Percentiles rank a stretch among this genome's conserved stretches.
Conservation (phyloP, 2,797 vertebrate genomes). For the Xenentodon cancila region DNA sequence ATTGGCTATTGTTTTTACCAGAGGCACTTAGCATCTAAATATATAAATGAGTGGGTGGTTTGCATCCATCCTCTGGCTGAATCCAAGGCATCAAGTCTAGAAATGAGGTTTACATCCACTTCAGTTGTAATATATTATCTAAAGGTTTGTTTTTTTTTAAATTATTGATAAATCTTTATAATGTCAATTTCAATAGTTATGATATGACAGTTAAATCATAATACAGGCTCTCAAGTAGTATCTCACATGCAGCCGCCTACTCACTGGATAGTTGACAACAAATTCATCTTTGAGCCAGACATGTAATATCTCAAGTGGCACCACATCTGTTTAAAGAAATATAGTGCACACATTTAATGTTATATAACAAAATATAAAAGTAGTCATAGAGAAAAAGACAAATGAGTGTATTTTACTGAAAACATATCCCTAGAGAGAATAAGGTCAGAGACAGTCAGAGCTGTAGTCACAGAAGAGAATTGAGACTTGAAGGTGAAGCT, state of each 20-base stretch:
- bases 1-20: not conserved
- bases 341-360: slow-evolving; percentile 5
- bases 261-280: not conserved
- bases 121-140: not conserved
- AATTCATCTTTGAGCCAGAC: slow-evolving; percentile 29
- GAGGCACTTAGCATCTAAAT: not conserved
- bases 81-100: not conserved
- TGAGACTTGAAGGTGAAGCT: no score
- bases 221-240: not conserved
- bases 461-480: no score
- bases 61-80: not conserved
- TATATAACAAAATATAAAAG: slow-evolving; percentile 2
- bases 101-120: not conserved
- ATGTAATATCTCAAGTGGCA: slow-evolving; percentile 36
- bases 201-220: slow-evolving; percentile 14
- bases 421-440: slow-evolving; percentile 7
- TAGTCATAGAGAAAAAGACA: slow-evolving; percentile 5
- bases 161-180: slow-evolving; percentile 5
- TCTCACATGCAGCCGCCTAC: no score
- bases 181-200: not conserved
- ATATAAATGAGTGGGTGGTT: not conserved
- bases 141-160: not conserved
- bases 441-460: no score
- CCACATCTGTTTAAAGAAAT: slow-evolving; percentile 21
- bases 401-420: not conserved